Conservation (phyloP, 2,888 invertebrate species). For the Siphonodentalium dalli region DNA sequence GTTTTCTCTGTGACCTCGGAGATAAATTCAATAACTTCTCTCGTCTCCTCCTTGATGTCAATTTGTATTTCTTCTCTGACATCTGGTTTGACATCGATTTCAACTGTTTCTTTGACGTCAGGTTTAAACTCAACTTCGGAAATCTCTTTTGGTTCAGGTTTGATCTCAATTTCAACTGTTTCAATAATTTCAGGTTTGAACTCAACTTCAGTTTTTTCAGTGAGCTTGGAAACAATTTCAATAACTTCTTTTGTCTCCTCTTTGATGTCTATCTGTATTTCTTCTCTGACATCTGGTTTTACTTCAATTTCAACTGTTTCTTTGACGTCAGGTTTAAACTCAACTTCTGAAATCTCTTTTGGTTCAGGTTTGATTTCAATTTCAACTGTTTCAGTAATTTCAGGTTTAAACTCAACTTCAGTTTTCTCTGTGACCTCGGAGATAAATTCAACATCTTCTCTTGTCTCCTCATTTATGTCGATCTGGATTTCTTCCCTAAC, state of each 20-base stretch:
- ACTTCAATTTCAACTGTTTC: constrained; percentile 13
- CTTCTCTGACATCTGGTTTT: constrained; percentile 7
- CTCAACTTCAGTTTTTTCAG: constrained; percentile 13
- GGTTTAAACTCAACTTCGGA: too few species aligned
- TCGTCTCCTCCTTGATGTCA: constrained; percentile 4
- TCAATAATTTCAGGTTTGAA: constrained; percentile 19
- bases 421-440: constrained; percentile 8
- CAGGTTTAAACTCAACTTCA: constrained; percentile 19
- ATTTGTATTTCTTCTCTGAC: not conserved
- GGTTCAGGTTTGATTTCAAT: constrained; percentile 13
- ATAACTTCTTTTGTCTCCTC: constrained; percentile 7
- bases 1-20: constrained; percentile 12
- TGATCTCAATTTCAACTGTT: constrained; percentile 1
- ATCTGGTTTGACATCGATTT: constrained; percentile 3
- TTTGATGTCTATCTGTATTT: not conserved
- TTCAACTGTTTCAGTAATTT: constrained; percentile 7
- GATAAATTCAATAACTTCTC: constrained; percentile 15
- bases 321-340: not conserved
- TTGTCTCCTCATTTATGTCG: not conserved
- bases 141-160: constrained; percentile 30
- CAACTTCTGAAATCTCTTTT: constrained; percentile 5
- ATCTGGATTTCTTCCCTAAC: too few species aligned
- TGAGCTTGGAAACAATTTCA: constrained; percentile 20
- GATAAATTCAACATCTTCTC: constrained; percentile 10
- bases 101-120: constrained; percentile 7